Conservation (phyloP, 2,797 vertebrate species). For the Tamandua tetradactyla region DNA sequence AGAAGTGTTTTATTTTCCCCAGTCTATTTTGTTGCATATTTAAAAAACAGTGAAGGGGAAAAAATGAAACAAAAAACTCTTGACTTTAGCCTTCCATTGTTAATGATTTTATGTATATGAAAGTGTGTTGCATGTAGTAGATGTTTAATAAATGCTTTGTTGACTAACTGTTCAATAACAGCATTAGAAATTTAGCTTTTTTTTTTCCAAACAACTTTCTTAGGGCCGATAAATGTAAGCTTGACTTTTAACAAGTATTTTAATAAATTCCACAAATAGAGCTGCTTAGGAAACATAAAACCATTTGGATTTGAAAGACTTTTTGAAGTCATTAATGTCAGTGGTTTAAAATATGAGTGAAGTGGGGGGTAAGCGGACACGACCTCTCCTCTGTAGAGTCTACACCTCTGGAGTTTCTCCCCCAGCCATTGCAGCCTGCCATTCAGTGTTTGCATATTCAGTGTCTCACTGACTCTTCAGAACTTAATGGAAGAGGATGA, state of each 20-base stretch:
- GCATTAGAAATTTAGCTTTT: background rate
- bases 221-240: background rate
- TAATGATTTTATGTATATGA: background rate
- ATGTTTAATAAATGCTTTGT: slow-evolving; percentile 7
- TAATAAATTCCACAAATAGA: background rate
- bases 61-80: background rate
- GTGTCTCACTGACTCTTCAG: background rate
- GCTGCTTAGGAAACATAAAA: slow-evolving; percentile 27
- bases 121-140: background rate
- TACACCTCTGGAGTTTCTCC: too few relatives aligned
- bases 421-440: background rate
- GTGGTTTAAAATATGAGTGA: background rate
- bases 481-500: slow-evolving; percentile 81
- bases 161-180: background rate
- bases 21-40: background rate
- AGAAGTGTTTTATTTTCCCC: background rate
- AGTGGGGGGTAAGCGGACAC: too few relatives aligned
- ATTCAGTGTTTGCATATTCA: background rate
- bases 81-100: background rate
- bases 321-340: background rate
- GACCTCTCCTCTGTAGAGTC: too few relatives aligned
- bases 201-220: background rate
- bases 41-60: background rate
- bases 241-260: background rate
- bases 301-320: background rate